Evolutionary conservation across 2,888 invertebrate genomes (phyloP).

Genomic region (Drosophila nr. perissopoda): DNA sequence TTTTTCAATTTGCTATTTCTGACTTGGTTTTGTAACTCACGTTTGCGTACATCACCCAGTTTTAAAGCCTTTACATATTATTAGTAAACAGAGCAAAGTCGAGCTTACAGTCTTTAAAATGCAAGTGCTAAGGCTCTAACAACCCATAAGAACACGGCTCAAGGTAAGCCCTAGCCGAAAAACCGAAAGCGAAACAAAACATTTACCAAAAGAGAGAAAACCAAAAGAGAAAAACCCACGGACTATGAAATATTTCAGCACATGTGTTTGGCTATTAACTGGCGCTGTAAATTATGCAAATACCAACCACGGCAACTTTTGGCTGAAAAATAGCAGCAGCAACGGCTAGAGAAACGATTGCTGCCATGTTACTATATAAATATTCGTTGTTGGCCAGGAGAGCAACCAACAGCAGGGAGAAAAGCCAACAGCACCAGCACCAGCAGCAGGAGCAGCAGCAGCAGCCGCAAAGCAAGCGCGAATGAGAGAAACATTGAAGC

Average conservation of each 20-base stretch:
- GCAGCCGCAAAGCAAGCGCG: constrained; percentile 6
- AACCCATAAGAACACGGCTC: not conserved
- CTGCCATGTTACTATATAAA: constrained; percentile 6
- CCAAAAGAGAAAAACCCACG: not conserved
- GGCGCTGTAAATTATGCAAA: constrained; percentile 73
- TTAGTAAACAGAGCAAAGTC: constrained; percentile 19
- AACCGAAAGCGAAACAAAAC: constrained; percentile 5
- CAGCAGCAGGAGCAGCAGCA: not conserved
- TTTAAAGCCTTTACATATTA: not conserved
- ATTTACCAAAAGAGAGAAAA: constrained; percentile 9
- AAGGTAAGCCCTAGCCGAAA: not conserved
- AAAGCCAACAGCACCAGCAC: not conserved
- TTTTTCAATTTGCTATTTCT: constrained; percentile 18
- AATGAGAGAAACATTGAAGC: constrained; percentile 12
- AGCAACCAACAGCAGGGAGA: not conserved
- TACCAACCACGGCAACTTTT: constrained; percentile 34
- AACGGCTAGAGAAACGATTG: constrained; percentile 49
- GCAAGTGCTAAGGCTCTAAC: constrained; percentile 22
- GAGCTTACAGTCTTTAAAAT: constrained; percentile 5
- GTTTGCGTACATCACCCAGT: not conserved
- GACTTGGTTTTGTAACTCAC: constrained; percentile 4
- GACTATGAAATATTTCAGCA: constrained; percentile 41
- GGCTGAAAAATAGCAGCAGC: constrained; percentile 18
- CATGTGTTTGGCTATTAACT: constrained; percentile 72
- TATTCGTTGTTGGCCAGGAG: constrained; percentile 3